Percentiles rank a stretch among this genome's conserved stretches.
Conservation (phyloP, 2,113 vertebrate species). For the Vidua chalybeata region DNA sequence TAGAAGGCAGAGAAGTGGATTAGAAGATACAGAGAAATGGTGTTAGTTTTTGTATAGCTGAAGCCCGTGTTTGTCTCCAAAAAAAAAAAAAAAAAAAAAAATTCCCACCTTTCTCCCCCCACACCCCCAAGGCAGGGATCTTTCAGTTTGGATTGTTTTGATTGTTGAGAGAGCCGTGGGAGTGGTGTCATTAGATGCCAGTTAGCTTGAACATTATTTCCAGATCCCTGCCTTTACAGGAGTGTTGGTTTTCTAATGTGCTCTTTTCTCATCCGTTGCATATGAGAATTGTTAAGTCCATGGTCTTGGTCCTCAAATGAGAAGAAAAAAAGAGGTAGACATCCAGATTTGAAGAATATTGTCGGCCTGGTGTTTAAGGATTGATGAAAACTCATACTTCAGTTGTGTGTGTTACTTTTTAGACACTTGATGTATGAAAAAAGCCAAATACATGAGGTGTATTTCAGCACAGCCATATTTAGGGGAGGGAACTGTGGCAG, state of each 20-base stretch:
- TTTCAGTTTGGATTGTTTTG: not conserved
- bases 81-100: not conserved
- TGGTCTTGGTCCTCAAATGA: not conserved
- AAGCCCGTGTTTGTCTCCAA: not conserved
- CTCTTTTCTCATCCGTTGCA: not conserved
- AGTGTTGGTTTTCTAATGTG: not conserved
- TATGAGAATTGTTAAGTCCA: not conserved
- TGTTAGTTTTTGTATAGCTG: not conserved
- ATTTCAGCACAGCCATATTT: not conserved
- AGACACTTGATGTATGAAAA: not conserved
- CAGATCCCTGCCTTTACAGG: not conserved
- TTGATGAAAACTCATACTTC: not conserved
- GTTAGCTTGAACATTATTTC: not conserved
- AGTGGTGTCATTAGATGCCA: not conserved
- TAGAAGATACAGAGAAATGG: not conserved
- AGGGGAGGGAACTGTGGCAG: no score
- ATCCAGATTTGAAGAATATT: constrained; percentile 4
- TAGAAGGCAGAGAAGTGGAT: not conserved
- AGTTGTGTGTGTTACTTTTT: not conserved
- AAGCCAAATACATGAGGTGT: rapidly evolving
- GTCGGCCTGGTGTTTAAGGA: constrained; percentile 29
- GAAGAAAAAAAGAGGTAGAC: not conserved
- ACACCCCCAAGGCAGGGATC: not conserved
- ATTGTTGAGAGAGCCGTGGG: not conserved
- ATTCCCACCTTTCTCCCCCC: not conserved